Evolutionary conservation across 2,113 vertebrate genomes (phyloP), one percentile per base, ranked within the genome.

Genomic region (Meleagris gallopavo): DNA sequence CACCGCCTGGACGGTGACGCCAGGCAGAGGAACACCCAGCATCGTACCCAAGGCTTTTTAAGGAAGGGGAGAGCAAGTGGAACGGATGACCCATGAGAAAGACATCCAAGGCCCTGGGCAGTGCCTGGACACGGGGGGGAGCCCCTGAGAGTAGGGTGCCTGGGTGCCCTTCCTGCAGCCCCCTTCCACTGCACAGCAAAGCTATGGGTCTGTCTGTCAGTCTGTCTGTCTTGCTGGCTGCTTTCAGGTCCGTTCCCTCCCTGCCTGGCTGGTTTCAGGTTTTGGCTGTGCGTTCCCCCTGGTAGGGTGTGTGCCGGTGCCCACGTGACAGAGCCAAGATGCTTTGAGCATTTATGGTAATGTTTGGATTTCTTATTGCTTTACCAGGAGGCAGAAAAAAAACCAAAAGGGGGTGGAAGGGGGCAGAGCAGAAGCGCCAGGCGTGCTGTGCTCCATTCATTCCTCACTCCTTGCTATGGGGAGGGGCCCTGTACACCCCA

Each of bases 271-370:
- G 5, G 21, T 54, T 45, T 24, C 73, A 45, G 50, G 64, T 21
- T 57, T 58, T 1, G 5, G 61, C 61, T 5, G 32, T 2, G 61
- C 17, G 46, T 46, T 91, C 79, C 22, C 25, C 1, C 65, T 32
- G 34, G 21, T 45, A 18, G 25, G 58, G 61, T 45, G 69, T 21
- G 17, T 2, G 5, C 43, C 64, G 4, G 2, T 30, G 45, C 17
- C 72, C 89, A 40, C 41, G 85, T 92, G 87, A 76, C 17, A 1
- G 58, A 82, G 64, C 2, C 84, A 22, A 76, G 58, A 84, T 93
- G 25, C 96, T 97, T 94, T 97, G 96, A 93, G 95, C 98, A 98
- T 98, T 97, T 98, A 97, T 97, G 98, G 97, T 97, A 96, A 98
- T 97, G 97, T 98, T 98, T 97, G 97, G 83, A 45, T 94, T 93